These are phyloP conservation scores for Drosophila sp. DNA, from an alignment of 1,140 invertebrate genomes.

Conservation along the genomic window DNA sequence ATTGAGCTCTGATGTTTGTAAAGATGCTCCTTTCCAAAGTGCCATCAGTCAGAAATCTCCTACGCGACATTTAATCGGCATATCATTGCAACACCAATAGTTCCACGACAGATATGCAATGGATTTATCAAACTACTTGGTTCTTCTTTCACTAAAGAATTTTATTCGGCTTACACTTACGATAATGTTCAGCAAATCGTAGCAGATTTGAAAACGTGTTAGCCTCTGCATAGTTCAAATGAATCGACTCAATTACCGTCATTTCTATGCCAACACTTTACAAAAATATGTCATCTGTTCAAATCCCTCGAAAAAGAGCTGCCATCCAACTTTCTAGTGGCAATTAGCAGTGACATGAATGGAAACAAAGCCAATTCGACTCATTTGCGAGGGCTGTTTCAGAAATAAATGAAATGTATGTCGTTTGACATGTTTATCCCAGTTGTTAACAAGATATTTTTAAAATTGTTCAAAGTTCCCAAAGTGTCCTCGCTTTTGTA, in stretches of 20 bases:
- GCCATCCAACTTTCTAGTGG: slow-evolving; percentile 47
- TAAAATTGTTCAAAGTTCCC: not conserved
- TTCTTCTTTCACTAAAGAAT: too few species aligned
- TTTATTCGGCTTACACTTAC: too few species aligned
- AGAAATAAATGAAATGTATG: not conserved
- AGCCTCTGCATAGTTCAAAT: not conserved
- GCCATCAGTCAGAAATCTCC: slow-evolving; percentile 8
- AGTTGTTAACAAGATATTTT: not conserved
- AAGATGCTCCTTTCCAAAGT: slow-evolving; percentile 19
- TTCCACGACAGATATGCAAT: too few species aligned
- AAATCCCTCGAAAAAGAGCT: slow-evolving; percentile 28
- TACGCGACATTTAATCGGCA: not conserved
- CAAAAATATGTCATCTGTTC: slow-evolving; percentile 52
- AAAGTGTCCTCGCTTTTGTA: slow-evolving; percentile 8
- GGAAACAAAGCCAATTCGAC: slow-evolving; percentile 30
- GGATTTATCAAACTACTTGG: too few species aligned
- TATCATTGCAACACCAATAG: not conserved
- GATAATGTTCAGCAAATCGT: not conserved
- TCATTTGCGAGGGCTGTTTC: slow-evolving; percentile 7
- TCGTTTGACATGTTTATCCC: too few species aligned
- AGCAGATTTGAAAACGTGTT: slow-evolving; percentile 4
- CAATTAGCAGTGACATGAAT: slow-evolving; percentile 63
- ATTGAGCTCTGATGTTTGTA: slow-evolving; percentile 31
- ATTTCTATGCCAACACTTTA: slow-evolving; percentile 23
- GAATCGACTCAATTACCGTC: slow-evolving; percentile 11